phyloP scores from a whole-genome alignment of 2,113 vertebrate genomes.

The Rhodinocichla rosea region DNA sequence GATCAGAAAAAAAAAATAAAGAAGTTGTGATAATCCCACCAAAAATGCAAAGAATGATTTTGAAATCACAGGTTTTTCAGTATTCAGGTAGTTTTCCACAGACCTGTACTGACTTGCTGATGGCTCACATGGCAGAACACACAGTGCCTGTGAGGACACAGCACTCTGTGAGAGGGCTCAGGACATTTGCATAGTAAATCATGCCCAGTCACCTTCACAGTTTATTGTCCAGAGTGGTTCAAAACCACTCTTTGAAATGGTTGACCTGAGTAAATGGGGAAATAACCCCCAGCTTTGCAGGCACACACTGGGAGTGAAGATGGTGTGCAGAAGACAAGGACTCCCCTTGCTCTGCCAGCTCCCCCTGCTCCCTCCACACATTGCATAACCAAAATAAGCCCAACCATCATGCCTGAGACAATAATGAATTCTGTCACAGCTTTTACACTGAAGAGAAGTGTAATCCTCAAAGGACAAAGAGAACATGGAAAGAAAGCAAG shows the following conservation, averaged over 20 bases:
- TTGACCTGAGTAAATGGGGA: not conserved
- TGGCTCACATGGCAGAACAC: not conserved
- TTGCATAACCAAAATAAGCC: slow-evolving; percentile 33
- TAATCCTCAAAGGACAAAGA: slow-evolving; percentile 6
- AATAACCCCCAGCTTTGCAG: not conserved
- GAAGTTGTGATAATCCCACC: not conserved
- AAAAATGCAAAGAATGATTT: slow-evolving; percentile 16
- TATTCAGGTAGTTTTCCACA: not conserved
- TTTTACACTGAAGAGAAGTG: not conserved
- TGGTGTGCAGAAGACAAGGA: not conserved
- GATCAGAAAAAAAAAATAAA: not conserved
- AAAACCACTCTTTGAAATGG: not conserved
- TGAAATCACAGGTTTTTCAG: not conserved
- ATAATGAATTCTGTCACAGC: slow-evolving; percentile 31
- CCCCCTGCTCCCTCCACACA: not conserved
- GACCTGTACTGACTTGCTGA: not conserved
- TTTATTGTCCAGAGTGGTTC: not conserved
- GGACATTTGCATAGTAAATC: not conserved
- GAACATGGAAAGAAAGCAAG: not conserved
- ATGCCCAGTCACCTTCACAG: not conserved
- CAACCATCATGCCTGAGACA: slow-evolving; percentile 2
- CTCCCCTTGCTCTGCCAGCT: not conserved
- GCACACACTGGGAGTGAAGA: not conserved
- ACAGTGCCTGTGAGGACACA: not conserved
- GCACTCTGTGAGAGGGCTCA: not conserved